A percentile compares a stretch with the other conserved stretches of the same genome.
Conservation (phyloP, 2,797 vertebrate genomes). For the Helarctos malayanus region DNA sequence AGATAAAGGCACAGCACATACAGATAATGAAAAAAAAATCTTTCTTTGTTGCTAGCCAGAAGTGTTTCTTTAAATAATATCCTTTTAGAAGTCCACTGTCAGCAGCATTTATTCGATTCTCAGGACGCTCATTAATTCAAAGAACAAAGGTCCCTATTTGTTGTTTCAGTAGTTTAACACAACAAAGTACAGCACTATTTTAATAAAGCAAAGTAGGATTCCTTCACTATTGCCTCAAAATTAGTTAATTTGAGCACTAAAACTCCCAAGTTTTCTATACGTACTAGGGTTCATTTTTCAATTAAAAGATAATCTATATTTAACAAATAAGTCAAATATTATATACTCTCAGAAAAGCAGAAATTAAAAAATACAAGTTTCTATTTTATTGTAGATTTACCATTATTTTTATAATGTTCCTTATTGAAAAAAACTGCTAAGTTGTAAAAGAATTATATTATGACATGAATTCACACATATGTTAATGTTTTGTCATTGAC, state of each 20-base stretch:
- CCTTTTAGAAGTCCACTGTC: conserved; percentile 45
- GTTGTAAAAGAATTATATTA: neutral
- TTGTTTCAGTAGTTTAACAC: conserved; percentile 69
- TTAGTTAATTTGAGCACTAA: neutral
- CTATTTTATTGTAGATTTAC: neutral
- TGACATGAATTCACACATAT: neutral
- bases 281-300: neutral
- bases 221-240: conserved; percentile 57
- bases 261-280: neutral
- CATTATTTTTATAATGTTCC: neutral
- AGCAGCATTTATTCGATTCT: conserved; percentile 66
- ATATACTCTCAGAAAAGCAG: neutral
- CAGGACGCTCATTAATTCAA: conserved; percentile 70
- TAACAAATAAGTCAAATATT: neutral
- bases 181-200: conserved; percentile 65
- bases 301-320: neutral
- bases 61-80: conserved; percentile 58
- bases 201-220: conserved; percentile 73
- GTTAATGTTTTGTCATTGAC: neutral
- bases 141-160: neutral
- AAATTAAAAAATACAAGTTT: neutral
- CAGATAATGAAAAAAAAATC: fast-evolving
- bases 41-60: conserved; percentile 31
- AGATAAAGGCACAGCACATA: conserved; percentile 68
- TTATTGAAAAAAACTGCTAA: neutral